Evolutionary conservation across 2,797 vertebrate species (phyloP), one percentile per base, ranked within the genome.

Genomic region (Loriculus beryllinus): DNA sequence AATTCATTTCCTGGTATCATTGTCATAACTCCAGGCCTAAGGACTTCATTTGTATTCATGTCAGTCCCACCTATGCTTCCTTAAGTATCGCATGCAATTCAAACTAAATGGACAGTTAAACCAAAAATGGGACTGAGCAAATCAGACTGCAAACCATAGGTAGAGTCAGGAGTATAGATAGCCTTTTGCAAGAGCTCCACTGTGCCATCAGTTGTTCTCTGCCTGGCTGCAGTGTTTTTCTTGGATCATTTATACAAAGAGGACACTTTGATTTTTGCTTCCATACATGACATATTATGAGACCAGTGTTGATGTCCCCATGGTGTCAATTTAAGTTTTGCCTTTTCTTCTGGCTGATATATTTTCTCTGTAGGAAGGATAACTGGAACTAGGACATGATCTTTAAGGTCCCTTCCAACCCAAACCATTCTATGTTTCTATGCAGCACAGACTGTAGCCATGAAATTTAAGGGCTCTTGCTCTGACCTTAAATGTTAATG

Each of bases 41-140:
- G 22, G 28, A 52, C 65, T 78, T 68, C 3, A 54, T 88, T 79
- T 51, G 31, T 72, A 79, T 95, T 96, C 9, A 5, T 72, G 42
- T 77, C 77, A 33, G 80, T 63, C 67, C 28, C 51, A 82, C 4
- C 0, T 81, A 43, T 75, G 31, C 15, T 82, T 92, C 82, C 9
- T 0, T 48, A 86, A 80, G 42, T 74, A 51, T 37, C 90, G 80
- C 20, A 6, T 52, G 48, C 37, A 82, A 26, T 74, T 92, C 82
- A 78, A 54, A 28, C 74, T 84, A 60, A 90, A 72, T 52, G 84
- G 54, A 28, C 78, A 56, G 75, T 88, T 92, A 85, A 92, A 40
- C 60, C 84, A 14, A 88, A 71, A 74, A 60, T 91, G 40, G 64
- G 59, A 26, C 81, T 29, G 86, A 82, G 82, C 72, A 94, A 76